phyloP scores from a whole-genome alignment of 2,113 vertebrate species.

The Nothoprocta pentlandii region DNA sequence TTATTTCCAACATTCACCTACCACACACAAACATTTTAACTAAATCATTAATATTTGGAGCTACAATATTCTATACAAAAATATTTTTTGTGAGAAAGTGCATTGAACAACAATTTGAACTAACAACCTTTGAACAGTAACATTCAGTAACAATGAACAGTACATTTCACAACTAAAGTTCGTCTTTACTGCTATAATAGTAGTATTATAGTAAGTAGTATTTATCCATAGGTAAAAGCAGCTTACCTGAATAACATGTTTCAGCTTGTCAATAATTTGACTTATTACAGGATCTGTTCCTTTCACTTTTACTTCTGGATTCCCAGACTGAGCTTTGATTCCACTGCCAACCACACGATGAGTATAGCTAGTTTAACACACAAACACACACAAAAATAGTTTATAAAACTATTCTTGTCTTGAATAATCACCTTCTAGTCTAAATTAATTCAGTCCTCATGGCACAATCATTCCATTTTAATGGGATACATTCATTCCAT shows the following conservation, averaged over 20 bases:
- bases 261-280: constrained; percentile 93
- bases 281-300: constrained; percentile 86
- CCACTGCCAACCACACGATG: constrained; percentile 87
- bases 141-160: neutral
- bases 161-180: neutral
- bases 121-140: neutral
- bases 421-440: neutral
- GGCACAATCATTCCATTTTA: neutral
- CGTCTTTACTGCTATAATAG: neutral
- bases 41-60: neutral
- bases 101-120: neutral
- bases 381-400: constrained; percentile 18
- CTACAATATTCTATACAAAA: neutral
- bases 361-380: constrained; percentile 82
- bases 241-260: constrained; percentile 91
- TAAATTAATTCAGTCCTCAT: neutral
- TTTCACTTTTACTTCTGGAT: constrained; percentile 91
- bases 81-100: neutral
- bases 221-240: neutral
- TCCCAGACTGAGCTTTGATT: constrained; percentile 87
- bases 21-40: neutral
- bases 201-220: neutral
- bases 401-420: neutral
- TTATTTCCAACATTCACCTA: neutral
- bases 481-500: neutral